These are phyloP conservation scores for Drosophila aldrichi DNA, from an alignment of 2,888 invertebrate genomes.

Conservation along the genomic window DNA sequence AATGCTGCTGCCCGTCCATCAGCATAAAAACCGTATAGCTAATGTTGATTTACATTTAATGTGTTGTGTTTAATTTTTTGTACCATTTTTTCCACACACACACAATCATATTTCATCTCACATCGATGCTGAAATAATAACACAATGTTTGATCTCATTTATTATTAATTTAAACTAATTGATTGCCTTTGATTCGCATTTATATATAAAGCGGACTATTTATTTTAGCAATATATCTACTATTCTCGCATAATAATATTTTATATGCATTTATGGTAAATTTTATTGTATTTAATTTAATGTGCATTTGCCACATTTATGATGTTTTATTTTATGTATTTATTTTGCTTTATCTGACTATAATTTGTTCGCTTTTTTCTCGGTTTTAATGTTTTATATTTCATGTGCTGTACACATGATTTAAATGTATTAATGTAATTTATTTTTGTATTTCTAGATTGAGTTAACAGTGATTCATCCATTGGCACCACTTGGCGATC, in stretches of 20 bases:
- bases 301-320: not conserved
- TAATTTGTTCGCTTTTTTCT: not conserved
- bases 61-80: constrained; percentile 72
- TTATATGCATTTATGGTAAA: constrained; percentile 2
- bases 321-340: not conserved
- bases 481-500: too few species aligned
- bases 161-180: constrained; percentile 55
- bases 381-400: too few species aligned
- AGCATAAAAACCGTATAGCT: constrained; percentile 56
- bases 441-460: not conserved
- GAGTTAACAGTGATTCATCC: too few species aligned
- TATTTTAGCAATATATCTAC: constrained; percentile 23
- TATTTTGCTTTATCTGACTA: not conserved
- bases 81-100: constrained; percentile 8
- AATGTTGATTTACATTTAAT: constrained; percentile 78
- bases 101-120: constrained; percentile 35
- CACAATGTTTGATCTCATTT: constrained; percentile 31
- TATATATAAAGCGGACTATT: constrained; percentile 19
- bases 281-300: not conserved
- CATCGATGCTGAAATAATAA: constrained; percentile 4
- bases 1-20: constrained; percentile 73
- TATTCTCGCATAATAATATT: not conserved
- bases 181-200: constrained; percentile 39
- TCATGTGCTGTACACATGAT: too few species aligned
- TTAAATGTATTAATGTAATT: too few species aligned